Evolutionary conservation across 1,140 invertebrate genomes (phyloP), one percentile per base, ranked within the genome.

Genomic region (Apolygus lucorum): DNA sequence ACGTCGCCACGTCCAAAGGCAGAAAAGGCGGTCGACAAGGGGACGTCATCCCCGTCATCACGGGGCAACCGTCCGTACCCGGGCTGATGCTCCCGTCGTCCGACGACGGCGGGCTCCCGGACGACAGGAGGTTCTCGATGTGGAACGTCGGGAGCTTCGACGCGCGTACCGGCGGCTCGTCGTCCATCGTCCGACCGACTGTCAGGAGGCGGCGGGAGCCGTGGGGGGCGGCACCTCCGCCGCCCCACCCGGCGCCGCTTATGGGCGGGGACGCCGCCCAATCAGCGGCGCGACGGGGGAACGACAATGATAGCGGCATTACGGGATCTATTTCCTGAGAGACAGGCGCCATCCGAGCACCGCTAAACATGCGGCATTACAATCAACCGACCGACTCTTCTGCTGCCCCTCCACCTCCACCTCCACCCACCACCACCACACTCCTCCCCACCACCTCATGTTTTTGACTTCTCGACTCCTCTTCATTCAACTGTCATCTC

Each of bases 291-390:
- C 54, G 54, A 59, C 54, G 22, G 34, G 34, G 34, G 22, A 59
- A 59, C 54, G 54, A 59, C 54, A 22, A 59, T 59, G 54, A 59
- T 59, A 59, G 54, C 54, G 8, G 54, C 54, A 59, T 59, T 59
- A 59, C 54, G 11, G 54, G 54, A 59, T 59, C 54, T 59, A 59
- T 59, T 59, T 59, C 22, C 54, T 59, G 54, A 59, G 54, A 59
- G 54, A 24, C 11, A 59, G 54, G 54, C 54, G 54, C 54, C 54
- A 59, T 59, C 54, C 13, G 54, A 59, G 54, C 54, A 59, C 54
- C 54, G 22, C 54, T 59, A 59, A 59, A 59, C 54, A 59, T 22
- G 54, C 54, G 54, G 54, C 54, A 59, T 59, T 59, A 59, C 54
- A 59, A 59, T 59, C 54, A 59, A 24, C 8, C 4, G 54, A 22